These are phyloP conservation scores for Rhinophrynus dorsalis DNA, from an alignment of 2,797 vertebrate genomes.

Conservation along the genomic window DNA sequence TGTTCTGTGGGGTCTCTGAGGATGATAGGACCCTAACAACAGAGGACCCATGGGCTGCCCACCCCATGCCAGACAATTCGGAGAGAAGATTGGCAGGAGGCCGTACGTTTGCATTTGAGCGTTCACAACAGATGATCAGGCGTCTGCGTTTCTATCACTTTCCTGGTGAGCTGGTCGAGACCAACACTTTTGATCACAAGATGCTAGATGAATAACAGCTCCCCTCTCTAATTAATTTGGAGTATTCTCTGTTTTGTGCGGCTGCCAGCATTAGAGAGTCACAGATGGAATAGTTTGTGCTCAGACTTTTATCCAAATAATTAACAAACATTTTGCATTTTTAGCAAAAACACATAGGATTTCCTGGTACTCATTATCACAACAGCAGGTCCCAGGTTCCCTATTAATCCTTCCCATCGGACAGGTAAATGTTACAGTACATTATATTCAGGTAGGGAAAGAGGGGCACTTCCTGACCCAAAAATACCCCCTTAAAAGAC, in stretches of 20 bases:
- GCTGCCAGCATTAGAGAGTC: not conserved
- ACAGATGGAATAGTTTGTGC: slow-evolving; percentile 7
- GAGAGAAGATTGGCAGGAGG: no score
- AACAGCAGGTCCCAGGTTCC: not conserved
- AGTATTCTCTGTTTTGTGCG: not conserved
- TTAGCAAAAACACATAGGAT: slow-evolving; percentile 7
- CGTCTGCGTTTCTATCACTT: not conserved
- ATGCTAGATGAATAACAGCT: not conserved
- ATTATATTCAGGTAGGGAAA: not conserved
- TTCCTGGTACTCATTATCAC: not conserved
- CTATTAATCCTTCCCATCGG: not conserved
- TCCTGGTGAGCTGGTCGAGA: no score
- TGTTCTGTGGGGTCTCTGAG: no score
- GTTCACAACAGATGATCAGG: no score
- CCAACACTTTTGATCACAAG: not conserved
- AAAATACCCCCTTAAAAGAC: not conserved
- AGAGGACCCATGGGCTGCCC: no score
- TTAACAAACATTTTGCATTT: slow-evolving; percentile 3
- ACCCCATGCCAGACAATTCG: no score
- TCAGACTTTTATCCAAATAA: slow-evolving; percentile 13
- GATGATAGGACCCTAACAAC: no score
- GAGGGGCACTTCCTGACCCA: not conserved
- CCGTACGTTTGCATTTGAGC: no score
- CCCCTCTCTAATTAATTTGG: slow-evolving; percentile 12
- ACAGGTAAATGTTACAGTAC: not conserved